Base-by-base conservation (phyloP, 2,113 vertebrate species). In the Brienomyrus brachyistius region DNA sequence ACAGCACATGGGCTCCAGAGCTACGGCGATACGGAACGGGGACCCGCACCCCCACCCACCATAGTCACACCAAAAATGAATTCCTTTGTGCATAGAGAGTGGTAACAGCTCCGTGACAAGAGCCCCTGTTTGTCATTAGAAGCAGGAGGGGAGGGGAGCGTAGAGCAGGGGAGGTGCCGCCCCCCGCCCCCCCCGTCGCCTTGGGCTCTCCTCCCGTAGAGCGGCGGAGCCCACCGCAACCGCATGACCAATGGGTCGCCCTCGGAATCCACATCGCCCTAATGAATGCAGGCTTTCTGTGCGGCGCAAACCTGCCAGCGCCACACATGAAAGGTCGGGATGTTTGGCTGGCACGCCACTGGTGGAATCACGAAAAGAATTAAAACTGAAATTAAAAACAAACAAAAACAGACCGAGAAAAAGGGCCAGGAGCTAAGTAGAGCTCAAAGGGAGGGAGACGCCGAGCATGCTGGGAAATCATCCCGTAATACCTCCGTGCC, bases 71-170 rank as follows among this genome's bases (percentile, higher is more conserved):
- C 45, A n/a, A n/a, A 82, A 77, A 17, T 50, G 89, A 82, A 47
- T 84, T 89, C 70, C 90, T 91, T 92, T 95, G 92, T 95, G 95
- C 94, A 96, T 91, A 94, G 93, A 93, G 92, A 95, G 92, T 93
- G 90, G 90, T 92, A 89, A 94, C 89, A 92, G 92, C 94, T 94
- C 70, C 91, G 94, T 95, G 95, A 95, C 95, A 92, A 93, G 92
- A 86, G 94, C 94, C 96, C 94, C 95, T 95, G 94, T 92, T 94
- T 96, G 91, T 92, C 89, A 96, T 96, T 96, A 94, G 21, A 92
- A 89, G 90, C 43, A 3, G 52, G 51, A n/a, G 54, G 31, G 83
- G 43, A 87, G 89, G 56, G 48, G 85, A 70, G 88, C 86, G 13
- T n/a, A 56, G 70, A n/a, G 21, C 21, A 0, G 52, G 52, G 52